Evolutionary conservation across 2,888 invertebrate genomes (phyloP).

Genomic region (Stenchaetothrips biformis): DNA sequence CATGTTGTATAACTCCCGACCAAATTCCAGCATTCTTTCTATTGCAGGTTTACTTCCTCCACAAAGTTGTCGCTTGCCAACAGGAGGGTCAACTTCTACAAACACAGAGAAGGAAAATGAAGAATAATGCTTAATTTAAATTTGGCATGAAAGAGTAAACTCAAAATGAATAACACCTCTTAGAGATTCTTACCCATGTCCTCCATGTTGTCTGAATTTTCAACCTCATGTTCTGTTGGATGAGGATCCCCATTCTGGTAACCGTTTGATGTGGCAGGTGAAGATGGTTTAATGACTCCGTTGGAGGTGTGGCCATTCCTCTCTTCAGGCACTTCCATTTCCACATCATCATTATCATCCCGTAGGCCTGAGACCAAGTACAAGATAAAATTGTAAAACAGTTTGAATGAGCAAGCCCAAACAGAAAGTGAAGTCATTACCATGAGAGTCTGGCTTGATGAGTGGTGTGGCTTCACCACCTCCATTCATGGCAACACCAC

Average conservation of each 20-base stretch:
- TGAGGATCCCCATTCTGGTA: slow-evolving; percentile 56
- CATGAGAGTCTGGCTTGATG: background rate
- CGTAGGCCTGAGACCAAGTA: background rate
- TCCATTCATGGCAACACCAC: slow-evolving; percentile 43
- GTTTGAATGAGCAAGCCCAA: background rate
- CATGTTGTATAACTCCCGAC: slow-evolving; percentile 87
- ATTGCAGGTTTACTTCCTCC: slow-evolving; percentile 75
- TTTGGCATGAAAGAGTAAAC: too few species aligned
- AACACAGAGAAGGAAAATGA: slow-evolving; percentile 32
- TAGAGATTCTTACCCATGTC: slow-evolving; percentile 60
- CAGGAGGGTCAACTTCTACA: slow-evolving; percentile 38
- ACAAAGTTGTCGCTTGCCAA: slow-evolving; percentile 52
- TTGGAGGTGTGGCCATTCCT: slow-evolving; percentile 44
- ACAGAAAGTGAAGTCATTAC: background rate
- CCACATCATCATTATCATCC: slow-evolving; percentile 49
- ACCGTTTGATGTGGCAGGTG: slow-evolving; percentile 47
- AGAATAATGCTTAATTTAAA: background rate
- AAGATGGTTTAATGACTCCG: slow-evolving; percentile 28
- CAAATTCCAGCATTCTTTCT: slow-evolving; percentile 91
- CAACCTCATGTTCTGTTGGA: slow-evolving; percentile 43
- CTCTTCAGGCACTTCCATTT: slow-evolving; percentile 49
- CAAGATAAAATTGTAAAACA: slow-evolving; percentile 28
- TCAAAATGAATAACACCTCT: background rate
- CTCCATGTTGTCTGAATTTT: slow-evolving; percentile 63
- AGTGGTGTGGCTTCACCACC: slow-evolving; percentile 38